Percentiles rank a stretch among this genome's conserved stretches.
phyloP scores from a whole-genome alignment of 2,113 vertebrate genomes.

The Gorsachius goisagi region DNA sequence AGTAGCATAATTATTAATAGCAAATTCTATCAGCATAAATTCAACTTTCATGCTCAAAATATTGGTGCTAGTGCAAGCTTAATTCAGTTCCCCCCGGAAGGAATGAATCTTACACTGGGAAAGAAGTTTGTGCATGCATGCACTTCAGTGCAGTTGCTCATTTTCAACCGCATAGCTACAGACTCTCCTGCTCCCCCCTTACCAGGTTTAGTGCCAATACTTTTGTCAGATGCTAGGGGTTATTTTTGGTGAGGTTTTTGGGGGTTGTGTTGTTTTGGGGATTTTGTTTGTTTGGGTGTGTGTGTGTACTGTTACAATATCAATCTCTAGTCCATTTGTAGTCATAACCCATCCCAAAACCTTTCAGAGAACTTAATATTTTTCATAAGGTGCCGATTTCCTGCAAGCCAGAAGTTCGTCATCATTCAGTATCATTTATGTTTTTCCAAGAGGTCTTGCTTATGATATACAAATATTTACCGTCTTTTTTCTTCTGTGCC shows the following conservation, averaged over 20 bases:
- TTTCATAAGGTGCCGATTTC: background rate
- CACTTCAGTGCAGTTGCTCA: background rate
- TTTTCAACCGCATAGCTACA: background rate
- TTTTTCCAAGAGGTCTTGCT: background rate
- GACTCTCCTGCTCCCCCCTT: background rate
- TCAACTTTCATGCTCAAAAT: background rate
- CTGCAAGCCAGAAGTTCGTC: background rate
- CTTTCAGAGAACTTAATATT: background rate
- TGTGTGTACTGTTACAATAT: background rate
- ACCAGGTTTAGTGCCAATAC: background rate
- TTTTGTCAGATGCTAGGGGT: background rate
- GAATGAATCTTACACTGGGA: background rate
- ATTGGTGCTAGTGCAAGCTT: background rate
- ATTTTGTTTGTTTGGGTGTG: background rate
- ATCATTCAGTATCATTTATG: background rate
- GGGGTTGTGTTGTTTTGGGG: background rate
- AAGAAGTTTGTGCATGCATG: background rate
- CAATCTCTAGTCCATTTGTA: background rate
- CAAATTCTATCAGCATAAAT: background rate
- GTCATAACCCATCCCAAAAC: background rate
- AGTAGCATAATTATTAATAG: background rate
- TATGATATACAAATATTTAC: conserved; percentile 66
- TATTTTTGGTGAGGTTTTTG: background rate
- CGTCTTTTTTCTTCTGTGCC: conserved; percentile 98
- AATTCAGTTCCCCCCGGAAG: background rate